A percentile compares a stretch with the other conserved stretches of the same genome.
These are phyloP conservation scores for Eucidaris tribuloides DNA, from an alignment of 35 echinoderm and acorn worm species.

Conservation along the genomic window DNA sequence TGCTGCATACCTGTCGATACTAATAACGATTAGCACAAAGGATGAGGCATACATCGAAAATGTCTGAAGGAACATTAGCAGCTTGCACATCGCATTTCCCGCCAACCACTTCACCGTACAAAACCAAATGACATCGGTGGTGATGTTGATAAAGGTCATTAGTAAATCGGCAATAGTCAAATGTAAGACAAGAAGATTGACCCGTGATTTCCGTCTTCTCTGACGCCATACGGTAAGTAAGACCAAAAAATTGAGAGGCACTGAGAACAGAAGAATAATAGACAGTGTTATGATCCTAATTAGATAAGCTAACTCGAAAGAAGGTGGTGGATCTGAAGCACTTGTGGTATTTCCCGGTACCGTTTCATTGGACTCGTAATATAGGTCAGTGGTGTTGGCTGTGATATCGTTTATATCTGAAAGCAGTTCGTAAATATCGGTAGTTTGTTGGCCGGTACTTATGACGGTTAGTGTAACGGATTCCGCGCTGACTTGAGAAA, in stretches of 20 bases:
- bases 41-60: slow-evolving; percentile 52
- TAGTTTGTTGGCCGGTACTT: too few species aligned
- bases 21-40: slow-evolving; percentile 87
- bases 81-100: slow-evolving; percentile 60
- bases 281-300: slow-evolving; percentile 14
- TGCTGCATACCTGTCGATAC: slow-evolving; percentile 82
- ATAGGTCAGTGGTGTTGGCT: too few species aligned
- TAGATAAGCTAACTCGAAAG: slow-evolving; percentile 16
- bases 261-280: not conserved
- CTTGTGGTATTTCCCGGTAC: too few species aligned
- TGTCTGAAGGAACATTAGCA: slow-evolving; percentile 48
- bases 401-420: too few species aligned
- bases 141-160: slow-evolving; percentile 17
- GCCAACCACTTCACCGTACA: slow-evolving; percentile 43
- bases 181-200: slow-evolving; percentile 61
- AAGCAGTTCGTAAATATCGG: too few species aligned
- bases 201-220: slow-evolving; percentile 56
- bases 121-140: slow-evolving; percentile 6
- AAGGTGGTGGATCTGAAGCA: too few species aligned
- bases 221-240: slow-evolving; percentile 10
- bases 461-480: too few species aligned
- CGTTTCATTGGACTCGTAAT: too few species aligned
- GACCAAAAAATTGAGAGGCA: slow-evolving; percentile 27
- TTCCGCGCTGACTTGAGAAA: too few species aligned
- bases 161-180: slow-evolving; percentile 9